Evolutionary conservation across 23 tunicate genomes (phyloP), one percentile per base, ranked within the genome.

Genomic region (Botrylloides violaceus): DNA sequence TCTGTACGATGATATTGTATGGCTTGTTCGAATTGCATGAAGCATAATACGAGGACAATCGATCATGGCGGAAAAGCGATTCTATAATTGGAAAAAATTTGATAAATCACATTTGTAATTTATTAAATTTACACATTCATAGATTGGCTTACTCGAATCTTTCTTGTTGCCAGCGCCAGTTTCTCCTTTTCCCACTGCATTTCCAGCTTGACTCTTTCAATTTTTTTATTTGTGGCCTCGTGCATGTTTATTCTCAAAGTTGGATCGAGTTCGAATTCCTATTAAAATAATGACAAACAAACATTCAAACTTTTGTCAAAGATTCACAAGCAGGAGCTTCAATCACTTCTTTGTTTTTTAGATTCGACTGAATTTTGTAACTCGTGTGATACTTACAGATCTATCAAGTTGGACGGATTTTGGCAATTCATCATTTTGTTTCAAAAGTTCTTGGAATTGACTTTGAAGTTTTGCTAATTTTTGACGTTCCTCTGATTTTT

Each of bases 101-200:
- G 36, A n/a, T 21, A 71, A n/a, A n/a, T n/a, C n/a, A n/a, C n/a
- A n/a, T n/a, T n/a, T n/a, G 9, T 59, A n/a, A 59, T 7, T 59
- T 59, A 59, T 21, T 6, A 22, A 59, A 59, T 9, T 9, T 6
- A 21, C 31, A 39, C 26, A 23, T 27, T 0, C n/a, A 0, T 27
- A 60, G 22, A n/a, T 64, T 34, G 5, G 0, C 43, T 26, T 20
- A 86, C 95, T 73, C 76, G 32, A 33, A 87, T 34, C 55, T 88
- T 90, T 21, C 71, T 36, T 27, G 75, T 79, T n/a, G 77, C 79
- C 21, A 90, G 75, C 21, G 81, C 81, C 22, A 79, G 66, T 36
- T 83, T 90, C 29, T 79, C 97, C 56, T 83, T 83, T 47, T 83
- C 90, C 97, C 97, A 90, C 34, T 83, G 90, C 97, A 90, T 90